phyloP scores from a whole-genome alignment of 1,140 invertebrate species.

The Drosophila saltans region DNA sequence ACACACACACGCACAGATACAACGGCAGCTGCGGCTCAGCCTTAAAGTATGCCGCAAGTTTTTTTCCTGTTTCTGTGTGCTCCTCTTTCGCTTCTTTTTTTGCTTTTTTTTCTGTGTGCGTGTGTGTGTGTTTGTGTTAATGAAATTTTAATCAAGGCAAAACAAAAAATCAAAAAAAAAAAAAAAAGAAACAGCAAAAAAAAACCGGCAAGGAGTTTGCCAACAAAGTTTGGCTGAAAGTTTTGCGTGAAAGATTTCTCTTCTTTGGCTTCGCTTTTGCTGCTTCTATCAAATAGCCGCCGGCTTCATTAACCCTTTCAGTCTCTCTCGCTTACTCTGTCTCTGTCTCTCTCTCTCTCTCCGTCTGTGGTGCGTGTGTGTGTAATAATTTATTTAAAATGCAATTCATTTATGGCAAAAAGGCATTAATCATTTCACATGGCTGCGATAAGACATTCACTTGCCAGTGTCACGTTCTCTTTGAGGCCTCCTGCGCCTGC shows the following conservation, averaged over 20 bases:
- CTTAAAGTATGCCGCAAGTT: conserved; percentile 77
- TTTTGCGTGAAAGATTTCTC: conserved; percentile 33
- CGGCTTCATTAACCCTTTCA: conserved; percentile 67
- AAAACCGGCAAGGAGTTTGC: conserved; percentile 52
- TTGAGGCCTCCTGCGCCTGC: conserved; percentile 9
- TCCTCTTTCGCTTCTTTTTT: conserved; percentile 22
- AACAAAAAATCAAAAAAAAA: background rate
- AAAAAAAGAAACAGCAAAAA: background rate
- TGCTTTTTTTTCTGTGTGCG: conserved; percentile 49
- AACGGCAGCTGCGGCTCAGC: conserved; percentile 31
- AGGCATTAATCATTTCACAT: conserved; percentile 65
- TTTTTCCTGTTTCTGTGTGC: conserved; percentile 7
- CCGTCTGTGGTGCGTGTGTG: conserved; percentile 51
- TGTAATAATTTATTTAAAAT: conserved; percentile 79
- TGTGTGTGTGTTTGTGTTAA: conserved; percentile 62
- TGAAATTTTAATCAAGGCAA: conserved; percentile 80
- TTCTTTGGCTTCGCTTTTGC: conserved; percentile 3
- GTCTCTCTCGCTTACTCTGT: conserved; percentile 25
- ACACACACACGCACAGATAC: conserved; percentile 23
- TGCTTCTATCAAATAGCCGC: conserved; percentile 57
- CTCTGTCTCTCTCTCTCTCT: background rate
- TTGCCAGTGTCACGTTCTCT: conserved; percentile 23
- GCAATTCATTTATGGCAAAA: conserved; percentile 70
- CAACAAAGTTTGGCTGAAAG: conserved; percentile 46
- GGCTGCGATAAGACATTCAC: conserved; percentile 15